Evolutionary conservation across 2,113 vertebrate species (phyloP).

Genomic region (Saguinus midas): DNA sequence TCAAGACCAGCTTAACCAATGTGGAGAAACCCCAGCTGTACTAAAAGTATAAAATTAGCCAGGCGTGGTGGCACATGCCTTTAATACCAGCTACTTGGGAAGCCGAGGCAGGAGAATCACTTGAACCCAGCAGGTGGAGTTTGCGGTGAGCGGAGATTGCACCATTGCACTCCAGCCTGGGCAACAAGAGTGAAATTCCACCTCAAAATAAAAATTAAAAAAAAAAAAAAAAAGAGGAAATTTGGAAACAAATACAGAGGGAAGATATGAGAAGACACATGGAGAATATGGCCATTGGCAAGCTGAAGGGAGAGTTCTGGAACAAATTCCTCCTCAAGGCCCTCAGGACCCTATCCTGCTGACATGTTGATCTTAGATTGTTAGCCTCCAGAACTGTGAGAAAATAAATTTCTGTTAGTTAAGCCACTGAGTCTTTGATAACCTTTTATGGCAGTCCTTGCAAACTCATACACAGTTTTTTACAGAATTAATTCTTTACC

Average conservation of each 20-base stretch:
- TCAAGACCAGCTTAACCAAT: too few relatives aligned
- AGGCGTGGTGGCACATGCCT: too few relatives aligned
- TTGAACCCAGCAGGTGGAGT: too few relatives aligned
- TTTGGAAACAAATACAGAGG: neutral
- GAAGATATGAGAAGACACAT: neutral
- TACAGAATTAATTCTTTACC: neutral
- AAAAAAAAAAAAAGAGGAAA: too few relatives aligned
- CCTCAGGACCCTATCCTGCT: neutral
- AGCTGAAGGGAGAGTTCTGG: neutral
- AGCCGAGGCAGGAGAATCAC: too few relatives aligned
- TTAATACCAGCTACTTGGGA: too few relatives aligned
- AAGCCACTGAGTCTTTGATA: neutral
- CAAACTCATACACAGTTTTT: neutral
- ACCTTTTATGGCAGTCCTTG: neutral
- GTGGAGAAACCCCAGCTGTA: too few relatives aligned
- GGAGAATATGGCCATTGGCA: neutral
- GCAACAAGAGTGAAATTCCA: too few relatives aligned
- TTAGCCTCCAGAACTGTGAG: neutral
- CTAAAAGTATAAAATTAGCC: too few relatives aligned
- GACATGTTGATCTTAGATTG: neutral
- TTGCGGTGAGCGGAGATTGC: too few relatives aligned
- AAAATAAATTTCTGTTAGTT: constrained; percentile 16
- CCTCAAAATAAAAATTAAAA: too few relatives aligned
- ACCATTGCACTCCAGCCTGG: too few relatives aligned
- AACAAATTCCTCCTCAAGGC: neutral